These are phyloP conservation scores for Telmatherina bonti DNA, from an alignment of 2,797 vertebrate species.

Conservation along the genomic window DNA sequence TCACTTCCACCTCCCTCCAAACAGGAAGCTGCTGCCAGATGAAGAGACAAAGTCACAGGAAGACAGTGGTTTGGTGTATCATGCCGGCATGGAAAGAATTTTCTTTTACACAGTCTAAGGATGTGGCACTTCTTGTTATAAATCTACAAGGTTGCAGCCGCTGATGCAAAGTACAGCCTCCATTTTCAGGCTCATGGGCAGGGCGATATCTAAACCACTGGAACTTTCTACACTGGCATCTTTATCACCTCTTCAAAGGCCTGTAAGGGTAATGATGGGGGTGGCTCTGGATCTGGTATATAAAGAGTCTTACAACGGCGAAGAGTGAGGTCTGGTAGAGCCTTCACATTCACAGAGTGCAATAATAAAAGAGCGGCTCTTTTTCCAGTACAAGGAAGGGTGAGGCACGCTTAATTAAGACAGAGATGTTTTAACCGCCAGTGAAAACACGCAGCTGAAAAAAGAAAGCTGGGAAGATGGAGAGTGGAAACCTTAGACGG, in stretches of 20 bases:
- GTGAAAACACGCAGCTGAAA: slow-evolving; percentile 61
- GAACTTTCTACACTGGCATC: slow-evolving; percentile 64
- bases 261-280: slow-evolving; percentile 59
- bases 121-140: slow-evolving; percentile 14
- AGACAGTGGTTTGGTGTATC: slow-evolving; percentile 7
- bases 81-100: slow-evolving; percentile 2
- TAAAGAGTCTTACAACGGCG: slow-evolving; percentile 57
- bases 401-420: slow-evolving; percentile 73
- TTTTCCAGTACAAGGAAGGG: slow-evolving; percentile 62
- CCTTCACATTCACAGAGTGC: slow-evolving; percentile 62
- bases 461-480: slow-evolving; percentile 22
- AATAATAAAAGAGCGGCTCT: slow-evolving; percentile 68
- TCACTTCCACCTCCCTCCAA: slow-evolving; percentile 9
- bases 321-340: slow-evolving; percentile 62
- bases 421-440: slow-evolving; percentile 64
- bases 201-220: slow-evolving; percentile 63
- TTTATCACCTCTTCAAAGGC: slow-evolving; percentile 73
- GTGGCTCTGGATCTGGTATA: slow-evolving; percentile 65
- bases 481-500: slow-evolving; percentile 21
- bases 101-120: slow-evolving; percentile 8
- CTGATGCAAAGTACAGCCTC: slow-evolving; percentile 41
- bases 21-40: slow-evolving; percentile 48
- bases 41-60: slow-evolving; percentile 23
- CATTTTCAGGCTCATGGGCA: slow-evolving; percentile 46
- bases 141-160: slow-evolving; percentile 9